Evolutionary conservation across 2,797 vertebrate genomes (phyloP).

Genomic region (Pygocentrus nattereri): DNA sequence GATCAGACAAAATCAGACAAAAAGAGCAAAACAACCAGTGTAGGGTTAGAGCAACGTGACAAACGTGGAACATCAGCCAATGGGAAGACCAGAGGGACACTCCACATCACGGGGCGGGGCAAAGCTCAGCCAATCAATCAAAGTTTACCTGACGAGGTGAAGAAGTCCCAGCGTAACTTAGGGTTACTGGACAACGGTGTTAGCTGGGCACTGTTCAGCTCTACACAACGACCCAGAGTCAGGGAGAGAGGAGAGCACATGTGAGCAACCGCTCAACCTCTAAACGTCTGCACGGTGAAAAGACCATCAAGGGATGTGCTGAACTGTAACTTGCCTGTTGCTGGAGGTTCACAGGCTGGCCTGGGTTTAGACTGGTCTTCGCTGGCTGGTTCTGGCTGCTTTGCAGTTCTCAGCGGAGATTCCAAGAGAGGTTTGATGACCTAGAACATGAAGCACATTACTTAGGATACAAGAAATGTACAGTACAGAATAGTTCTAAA

Average conservation of each 20-base stretch:
- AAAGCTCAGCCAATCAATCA: slow-evolving; percentile 65
- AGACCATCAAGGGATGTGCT: slow-evolving; percentile 45
- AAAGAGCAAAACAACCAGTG: slow-evolving; percentile 12
- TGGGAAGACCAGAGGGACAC: slow-evolving; percentile 54
- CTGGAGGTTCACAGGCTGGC: neutral
- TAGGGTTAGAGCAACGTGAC: slow-evolving; percentile 34
- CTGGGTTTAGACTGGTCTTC: slow-evolving; percentile 7
- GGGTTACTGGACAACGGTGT: slow-evolving; percentile 86
- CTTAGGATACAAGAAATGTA: neutral
- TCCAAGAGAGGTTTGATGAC: slow-evolving; percentile 12
- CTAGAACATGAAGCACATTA: slow-evolving; percentile 37
- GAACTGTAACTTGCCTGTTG: slow-evolving; percentile 36
- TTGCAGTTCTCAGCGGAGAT: slow-evolving; percentile 12
- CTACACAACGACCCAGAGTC: slow-evolving; percentile 76
- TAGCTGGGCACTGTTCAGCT: slow-evolving; percentile 78
- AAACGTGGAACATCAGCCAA: slow-evolving; percentile 25
- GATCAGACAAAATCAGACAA: neutral
- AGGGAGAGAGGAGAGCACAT: slow-evolving; percentile 73
- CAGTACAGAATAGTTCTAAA: neutral
- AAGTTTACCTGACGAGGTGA: slow-evolving; percentile 90
- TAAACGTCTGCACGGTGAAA: slow-evolving; percentile 5
- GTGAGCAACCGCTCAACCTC: slow-evolving; percentile 41
- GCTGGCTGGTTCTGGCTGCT: neutral
- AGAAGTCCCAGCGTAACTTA: slow-evolving; percentile 91
- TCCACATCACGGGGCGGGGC: slow-evolving; percentile 48